Percentiles rank a stretch among this genome's conserved stretches.
These are phyloP conservation scores for Physeter macrocephalus DNA, from an alignment of 2,113 vertebrate species.

Conservation along the genomic window DNA sequence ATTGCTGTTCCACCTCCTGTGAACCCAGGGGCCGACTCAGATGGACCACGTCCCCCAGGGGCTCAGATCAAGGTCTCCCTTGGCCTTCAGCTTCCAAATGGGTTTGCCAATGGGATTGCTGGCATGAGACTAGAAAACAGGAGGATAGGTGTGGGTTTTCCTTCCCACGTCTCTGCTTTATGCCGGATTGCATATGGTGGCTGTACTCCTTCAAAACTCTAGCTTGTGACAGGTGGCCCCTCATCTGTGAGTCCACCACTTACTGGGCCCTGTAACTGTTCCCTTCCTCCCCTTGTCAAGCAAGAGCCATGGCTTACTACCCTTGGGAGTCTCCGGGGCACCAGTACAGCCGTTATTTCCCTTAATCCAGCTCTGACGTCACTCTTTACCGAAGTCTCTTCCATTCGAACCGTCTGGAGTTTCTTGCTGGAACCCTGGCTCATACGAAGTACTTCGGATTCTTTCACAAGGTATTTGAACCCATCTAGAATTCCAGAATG, in stretches of 20 bases:
- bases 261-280: rapidly evolving
- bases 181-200: rapidly evolving
- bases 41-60: rapidly evolving
- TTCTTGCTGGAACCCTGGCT: background rate
- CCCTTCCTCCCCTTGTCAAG: background rate
- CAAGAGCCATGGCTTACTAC: background rate
- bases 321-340: background rate
- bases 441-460: background rate
- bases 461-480: background rate
- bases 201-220: too few relatives aligned
- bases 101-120: background rate
- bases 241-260: background rate
- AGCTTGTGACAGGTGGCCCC: rapidly evolving
- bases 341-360: rapidly evolving
- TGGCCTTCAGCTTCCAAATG: background rate
- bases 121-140: rapidly evolving
- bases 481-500: background rate
- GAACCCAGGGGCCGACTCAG: background rate
- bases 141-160: too few relatives aligned
- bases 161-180: too few relatives aligned
- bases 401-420: background rate
- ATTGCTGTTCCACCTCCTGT: rapidly evolving
- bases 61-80: background rate
- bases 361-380: background rate
- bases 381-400: background rate